Base-by-base conservation (phyloP, 92 coral and sea anemone genomes). In the Diadumene lineata region DNA sequence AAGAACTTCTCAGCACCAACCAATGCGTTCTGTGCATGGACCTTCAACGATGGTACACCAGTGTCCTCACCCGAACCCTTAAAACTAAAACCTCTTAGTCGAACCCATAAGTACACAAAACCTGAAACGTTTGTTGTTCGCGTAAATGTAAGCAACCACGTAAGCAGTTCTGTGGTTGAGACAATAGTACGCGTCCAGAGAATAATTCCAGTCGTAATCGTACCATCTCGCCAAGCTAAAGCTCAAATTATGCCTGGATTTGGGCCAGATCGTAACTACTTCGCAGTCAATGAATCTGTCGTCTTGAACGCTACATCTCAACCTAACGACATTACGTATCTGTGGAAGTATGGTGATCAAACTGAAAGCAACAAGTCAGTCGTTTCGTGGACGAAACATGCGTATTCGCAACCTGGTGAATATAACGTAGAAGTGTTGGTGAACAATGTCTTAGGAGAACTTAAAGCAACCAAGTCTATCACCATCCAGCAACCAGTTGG, bases 111-210 rank as follows among this genome's bases (percentile, higher is more conserved):
- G 53, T 94, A 78, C 79, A 46, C 19, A 0, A 69, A 21, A n/a
- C 84, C 82, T 26, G 89, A 88, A 13, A 55, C 85, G 30, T 94
- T 79, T 73, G 53, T 72, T 19, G 76, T 75, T 31, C 69, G 85
- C 18, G 97, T 89, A 18, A 91, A 88, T 68, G 78, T 94, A 56
- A 86, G 92, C 30, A 94, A 94, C 78, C 85, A 91, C 66, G 94
- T 94, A 16, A 94, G 98, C 62, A 76, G 70, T 65, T 50, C 28
- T 2, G 74, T 85, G 50, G 24, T 91, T 28, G 48, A 76, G 48
- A 84, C 64, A 2, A 43, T 31, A 1, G 78, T 83, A 3, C 78
- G 87, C 58, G 90, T 94, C 8, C 85, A 81, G 72, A 68, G 81
- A 56, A 26, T 86, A 11, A 31, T 46, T 13, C 65, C 64, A 16